Evolutionary conservation across 2,113 vertebrate genomes (phyloP).

Genomic region (Antennarius striatus): DNA sequence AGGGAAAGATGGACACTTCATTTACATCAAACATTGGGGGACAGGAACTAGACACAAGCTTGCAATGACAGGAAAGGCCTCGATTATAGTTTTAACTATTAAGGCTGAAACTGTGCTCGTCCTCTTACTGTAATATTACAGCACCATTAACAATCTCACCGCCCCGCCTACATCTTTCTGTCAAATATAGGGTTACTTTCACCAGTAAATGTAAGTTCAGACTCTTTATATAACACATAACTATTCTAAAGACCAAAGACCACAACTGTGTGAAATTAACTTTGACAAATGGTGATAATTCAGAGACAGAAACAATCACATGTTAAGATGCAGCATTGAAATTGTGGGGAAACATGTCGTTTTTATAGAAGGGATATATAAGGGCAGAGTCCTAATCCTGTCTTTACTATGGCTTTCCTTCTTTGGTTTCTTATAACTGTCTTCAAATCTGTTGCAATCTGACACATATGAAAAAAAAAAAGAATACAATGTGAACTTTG

Average conservation of each 20-base stretch:
- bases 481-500: conserved; percentile 8
- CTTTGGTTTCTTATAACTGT: conserved; percentile 71
- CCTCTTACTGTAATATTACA: conserved; percentile 35
- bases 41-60: conserved; percentile 54
- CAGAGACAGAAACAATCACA: conserved; percentile 22
- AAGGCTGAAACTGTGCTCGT: conserved; percentile 72
- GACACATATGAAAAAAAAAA: conserved; percentile 15
- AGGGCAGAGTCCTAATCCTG: conserved; percentile 23
- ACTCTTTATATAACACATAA: conserved; percentile 5
- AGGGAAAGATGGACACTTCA: conserved; percentile 29
- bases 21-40: conserved; percentile 51
- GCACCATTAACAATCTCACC: conserved; percentile 14
- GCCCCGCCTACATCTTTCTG: conserved; percentile 8
- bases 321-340: conserved; percentile 3
- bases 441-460: conserved; percentile 23
- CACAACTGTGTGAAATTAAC: conserved; percentile 20
- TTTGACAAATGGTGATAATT: conserved; percentile 14
- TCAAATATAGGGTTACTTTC: conserved; percentile 16
- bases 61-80: conserved; percentile 70
- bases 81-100: conserved; percentile 66
- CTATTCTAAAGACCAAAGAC: conserved; percentile 7
- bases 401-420: conserved; percentile 73
- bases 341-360: conserved; percentile 3
- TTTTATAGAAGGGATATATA: conserved; percentile 24
- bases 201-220: conserved; percentile 17